These are phyloP conservation scores for Drosophila infuscata DNA, from an alignment of 2,888 invertebrate genomes.

Conservation along the genomic window DNA sequence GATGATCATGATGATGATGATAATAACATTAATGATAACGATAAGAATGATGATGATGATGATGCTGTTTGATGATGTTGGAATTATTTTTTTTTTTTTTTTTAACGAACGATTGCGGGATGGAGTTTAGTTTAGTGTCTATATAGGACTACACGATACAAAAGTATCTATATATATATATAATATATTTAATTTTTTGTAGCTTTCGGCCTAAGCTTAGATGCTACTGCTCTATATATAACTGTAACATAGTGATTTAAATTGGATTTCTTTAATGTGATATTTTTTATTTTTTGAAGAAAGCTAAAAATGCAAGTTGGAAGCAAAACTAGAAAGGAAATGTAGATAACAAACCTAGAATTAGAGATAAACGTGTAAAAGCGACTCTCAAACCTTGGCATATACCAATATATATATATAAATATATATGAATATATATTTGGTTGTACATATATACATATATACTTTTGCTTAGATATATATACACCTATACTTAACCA, in stretches of 20 bases:
- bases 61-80: neutral
- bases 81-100: neutral
- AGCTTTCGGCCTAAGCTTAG: constrained; percentile 23
- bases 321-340: constrained; percentile 35
- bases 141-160: neutral
- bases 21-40: constrained; percentile 12
- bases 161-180: neutral
- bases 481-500: constrained; percentile 51
- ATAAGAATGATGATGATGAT: constrained; percentile 12
- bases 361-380: neutral
- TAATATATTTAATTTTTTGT: constrained; percentile 12
- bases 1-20: constrained; percentile 5
- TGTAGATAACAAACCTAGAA: constrained; percentile 23
- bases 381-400: constrained; percentile 3
- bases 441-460: constrained; percentile 8
- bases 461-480: constrained; percentile 14
- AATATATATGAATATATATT: neutral
- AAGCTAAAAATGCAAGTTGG: constrained; percentile 46
- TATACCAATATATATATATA: neutral
- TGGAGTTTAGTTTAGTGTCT: constrained; percentile 14
- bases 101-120: constrained; percentile 14
- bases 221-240: constrained; percentile 26
- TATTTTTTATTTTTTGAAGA: constrained; percentile 68
- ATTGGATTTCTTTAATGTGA: constrained; percentile 75
- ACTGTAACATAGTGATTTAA: constrained; percentile 62